phyloP scores from a whole-genome alignment of 2,797 vertebrate species.

The Anguilla pacifica region DNA sequence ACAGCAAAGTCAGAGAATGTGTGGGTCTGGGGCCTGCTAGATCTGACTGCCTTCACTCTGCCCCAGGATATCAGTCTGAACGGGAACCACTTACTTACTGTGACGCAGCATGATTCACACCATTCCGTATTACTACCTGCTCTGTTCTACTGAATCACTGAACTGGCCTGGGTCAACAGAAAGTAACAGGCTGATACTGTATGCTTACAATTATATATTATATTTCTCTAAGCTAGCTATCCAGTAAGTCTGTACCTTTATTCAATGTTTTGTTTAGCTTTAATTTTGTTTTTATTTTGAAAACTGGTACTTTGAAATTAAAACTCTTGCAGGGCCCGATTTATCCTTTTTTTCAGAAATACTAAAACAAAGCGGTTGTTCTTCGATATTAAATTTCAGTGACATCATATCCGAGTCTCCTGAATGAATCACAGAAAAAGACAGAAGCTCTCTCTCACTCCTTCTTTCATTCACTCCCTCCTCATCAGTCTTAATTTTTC shows the following conservation, averaged over 20 bases:
- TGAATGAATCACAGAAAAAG: constrained; percentile 21
- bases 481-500: constrained; percentile 23
- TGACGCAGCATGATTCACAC: background rate
- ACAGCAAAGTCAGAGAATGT: background rate
- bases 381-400: constrained; percentile 16
- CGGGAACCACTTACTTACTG: background rate
- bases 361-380: background rate
- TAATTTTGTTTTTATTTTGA: background rate
- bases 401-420: constrained; percentile 21
- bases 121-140: background rate
- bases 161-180: background rate
- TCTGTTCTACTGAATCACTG: background rate
- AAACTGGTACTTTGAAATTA: background rate
- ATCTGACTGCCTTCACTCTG: background rate
- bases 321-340: background rate
- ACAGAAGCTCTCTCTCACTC: background rate
- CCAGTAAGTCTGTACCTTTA: background rate
- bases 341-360: background rate
- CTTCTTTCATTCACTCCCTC: background rate
- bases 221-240: background rate
- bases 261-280: background rate
- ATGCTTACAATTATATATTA: background rate
- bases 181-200: background rate
- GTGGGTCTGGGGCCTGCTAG: background rate
- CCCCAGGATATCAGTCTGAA: background rate